A percentile compares a stretch with the other conserved stretches of the same genome.
These are phyloP conservation scores for Macquaria australasica DNA, from an alignment of 2,113 vertebrate species.

Conservation along the genomic window DNA sequence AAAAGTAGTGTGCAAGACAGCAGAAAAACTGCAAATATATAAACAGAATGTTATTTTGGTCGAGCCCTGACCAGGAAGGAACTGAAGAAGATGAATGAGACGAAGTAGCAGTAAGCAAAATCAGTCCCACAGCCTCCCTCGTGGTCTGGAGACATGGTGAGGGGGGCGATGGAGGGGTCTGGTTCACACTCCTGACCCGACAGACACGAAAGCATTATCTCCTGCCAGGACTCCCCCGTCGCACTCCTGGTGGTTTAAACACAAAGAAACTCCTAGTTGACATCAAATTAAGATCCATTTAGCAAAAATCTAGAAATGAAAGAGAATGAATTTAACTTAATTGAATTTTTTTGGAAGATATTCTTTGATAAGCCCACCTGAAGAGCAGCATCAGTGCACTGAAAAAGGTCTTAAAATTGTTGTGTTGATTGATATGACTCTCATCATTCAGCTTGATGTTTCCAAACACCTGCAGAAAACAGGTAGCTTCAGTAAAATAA, in stretches of 20 bases:
- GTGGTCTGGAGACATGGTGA: constrained; percentile 84
- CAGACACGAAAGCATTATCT: constrained; percentile 98
- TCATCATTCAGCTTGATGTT: constrained; percentile 97
- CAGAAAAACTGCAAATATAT: not conserved
- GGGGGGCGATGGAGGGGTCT: constrained; percentile 86
- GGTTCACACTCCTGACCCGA: constrained; percentile 94
- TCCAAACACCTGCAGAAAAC: constrained; percentile 91
- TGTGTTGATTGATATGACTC: constrained; percentile 98
- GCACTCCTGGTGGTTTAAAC: constrained; percentile 89
- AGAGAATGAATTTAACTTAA: too few relatives aligned
- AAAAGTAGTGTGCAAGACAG: not conserved
- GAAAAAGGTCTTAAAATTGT: constrained; percentile 98
- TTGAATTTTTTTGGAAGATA: too few relatives aligned
- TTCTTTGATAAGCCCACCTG: constrained; percentile 84
- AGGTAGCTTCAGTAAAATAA: not conserved
- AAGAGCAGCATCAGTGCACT: constrained; percentile 98
- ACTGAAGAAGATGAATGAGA: constrained; percentile 99
- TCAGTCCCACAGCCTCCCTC: constrained; percentile 92
- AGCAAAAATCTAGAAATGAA: not conserved
- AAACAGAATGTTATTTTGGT: not conserved
- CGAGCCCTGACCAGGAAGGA: constrained; percentile 93
- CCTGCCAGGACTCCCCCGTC: constrained; percentile 98
- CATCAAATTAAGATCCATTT: not conserved
- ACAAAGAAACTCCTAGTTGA: constrained; percentile 2
- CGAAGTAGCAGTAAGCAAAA: constrained; percentile 98